Evolutionary conservation across 2,113 vertebrate species (phyloP).

Genomic region (Heterotilapia buettikoferi): DNA sequence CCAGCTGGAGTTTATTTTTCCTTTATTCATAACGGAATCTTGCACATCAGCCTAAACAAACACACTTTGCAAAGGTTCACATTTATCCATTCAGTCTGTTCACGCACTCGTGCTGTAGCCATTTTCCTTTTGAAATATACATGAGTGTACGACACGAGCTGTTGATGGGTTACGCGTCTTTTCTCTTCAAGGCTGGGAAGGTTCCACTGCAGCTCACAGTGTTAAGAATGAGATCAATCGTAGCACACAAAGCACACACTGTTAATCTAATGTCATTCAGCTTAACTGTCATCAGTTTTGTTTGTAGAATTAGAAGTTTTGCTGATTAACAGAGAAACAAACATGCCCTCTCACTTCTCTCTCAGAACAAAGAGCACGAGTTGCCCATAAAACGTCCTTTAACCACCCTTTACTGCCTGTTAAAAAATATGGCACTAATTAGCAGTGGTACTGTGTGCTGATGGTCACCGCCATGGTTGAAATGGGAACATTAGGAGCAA

Average conservation of each 20-base stretch:
- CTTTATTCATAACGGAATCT: not conserved
- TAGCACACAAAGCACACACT: not conserved
- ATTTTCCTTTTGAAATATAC: not conserved
- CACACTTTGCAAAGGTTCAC: not conserved
- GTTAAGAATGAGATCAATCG: not conserved
- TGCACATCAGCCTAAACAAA: not conserved
- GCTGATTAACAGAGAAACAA: constrained; percentile 25
- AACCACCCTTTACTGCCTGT: constrained; percentile 50
- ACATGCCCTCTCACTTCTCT: not conserved
- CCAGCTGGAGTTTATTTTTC: not conserved
- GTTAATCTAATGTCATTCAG: not conserved
- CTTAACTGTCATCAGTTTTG: not conserved
- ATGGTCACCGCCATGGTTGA: constrained; percentile 32
- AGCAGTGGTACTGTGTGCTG: constrained; percentile 9
- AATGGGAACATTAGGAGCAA: constrained; percentile 11
- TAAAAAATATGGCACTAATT: constrained; percentile 52
- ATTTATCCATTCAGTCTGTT: not conserved
- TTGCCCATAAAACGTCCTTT: constrained; percentile 28
- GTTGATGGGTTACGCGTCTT: not conserved
- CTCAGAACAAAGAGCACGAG: constrained; percentile 32
- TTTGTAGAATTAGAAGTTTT: not conserved
- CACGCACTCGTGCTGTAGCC: not conserved
- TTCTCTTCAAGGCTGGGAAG: not conserved
- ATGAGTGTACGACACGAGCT: not conserved
- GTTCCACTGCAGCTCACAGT: not conserved